These are phyloP conservation scores for Carassius auratus DNA, from an alignment of 2,113 vertebrate species.

Conservation along the genomic window DNA sequence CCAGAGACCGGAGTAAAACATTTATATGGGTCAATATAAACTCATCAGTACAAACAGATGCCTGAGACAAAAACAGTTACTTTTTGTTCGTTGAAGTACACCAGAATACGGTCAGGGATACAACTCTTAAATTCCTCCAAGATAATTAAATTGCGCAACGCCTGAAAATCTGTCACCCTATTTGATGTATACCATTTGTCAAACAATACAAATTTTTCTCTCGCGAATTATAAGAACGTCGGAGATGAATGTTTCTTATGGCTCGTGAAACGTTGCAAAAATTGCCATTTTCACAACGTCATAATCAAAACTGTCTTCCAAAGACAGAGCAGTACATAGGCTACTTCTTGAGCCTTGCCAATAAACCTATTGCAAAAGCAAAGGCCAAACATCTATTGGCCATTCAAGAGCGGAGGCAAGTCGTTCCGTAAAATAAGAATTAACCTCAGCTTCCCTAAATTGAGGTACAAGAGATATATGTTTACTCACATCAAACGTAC, in stretches of 20 bases:
- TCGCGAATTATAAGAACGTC: not conserved
- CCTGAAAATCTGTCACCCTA: not conserved
- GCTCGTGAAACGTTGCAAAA: not conserved
- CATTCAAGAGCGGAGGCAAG: not conserved
- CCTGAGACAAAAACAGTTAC: not conserved
- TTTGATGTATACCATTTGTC: not conserved
- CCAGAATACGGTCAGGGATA: not conserved
- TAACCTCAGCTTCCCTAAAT: not conserved
- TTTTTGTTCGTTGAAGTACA: not conserved
- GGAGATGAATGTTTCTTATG: not conserved
- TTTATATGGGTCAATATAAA: not conserved
- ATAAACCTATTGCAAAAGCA: not conserved
- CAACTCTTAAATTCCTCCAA: not conserved
- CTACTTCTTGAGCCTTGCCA: not conserved
- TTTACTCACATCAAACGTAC: not conserved
- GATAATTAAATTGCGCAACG: not conserved
- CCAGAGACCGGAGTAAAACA: not conserved
- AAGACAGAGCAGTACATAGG: not conserved
- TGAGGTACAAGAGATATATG: not conserved
- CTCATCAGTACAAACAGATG: not conserved
- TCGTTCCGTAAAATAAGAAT: not conserved
- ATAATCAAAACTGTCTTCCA: not conserved
- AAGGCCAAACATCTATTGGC: not conserved
- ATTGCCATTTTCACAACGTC: not conserved
- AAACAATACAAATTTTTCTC: not conserved